A percentile compares a stretch with the other conserved stretches of the same genome.
Conservation (phyloP, 2,888 invertebrate species). For the Cataglyphis cursor region DNA sequence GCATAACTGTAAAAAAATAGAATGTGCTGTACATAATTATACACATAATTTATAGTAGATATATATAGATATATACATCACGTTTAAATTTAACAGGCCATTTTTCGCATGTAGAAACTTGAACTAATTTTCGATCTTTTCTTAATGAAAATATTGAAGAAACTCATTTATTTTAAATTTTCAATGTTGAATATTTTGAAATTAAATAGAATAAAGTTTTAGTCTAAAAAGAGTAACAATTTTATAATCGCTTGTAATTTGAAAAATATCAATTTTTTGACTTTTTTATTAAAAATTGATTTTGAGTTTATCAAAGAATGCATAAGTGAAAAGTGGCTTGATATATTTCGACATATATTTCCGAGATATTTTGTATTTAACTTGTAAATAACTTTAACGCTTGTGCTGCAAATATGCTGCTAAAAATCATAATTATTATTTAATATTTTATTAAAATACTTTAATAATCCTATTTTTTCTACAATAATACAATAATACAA, state of each 20-base stretch:
- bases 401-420: slow-evolving; percentile 8
- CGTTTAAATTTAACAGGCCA: neutral
- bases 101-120: neutral
- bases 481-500: neutral
- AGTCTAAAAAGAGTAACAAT: neutral
- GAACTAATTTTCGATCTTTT: neutral
- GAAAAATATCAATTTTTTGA: neutral
- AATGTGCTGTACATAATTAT: slow-evolving; percentile 26
- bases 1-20: slow-evolving; percentile 26
- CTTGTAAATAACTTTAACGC: slow-evolving; percentile 31
- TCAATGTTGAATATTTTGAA: neutral
- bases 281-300: neutral
- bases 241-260: neutral
- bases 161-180: neutral
- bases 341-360: neutral
- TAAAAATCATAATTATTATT: slow-evolving; percentile 26
- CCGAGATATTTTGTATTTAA: neutral
- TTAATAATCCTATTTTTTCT: neutral
- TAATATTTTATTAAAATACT: slow-evolving; percentile 14
- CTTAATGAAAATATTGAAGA: neutral
- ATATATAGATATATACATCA: neutral
- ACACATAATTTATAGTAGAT: slow-evolving; percentile 5
- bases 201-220: neutral
- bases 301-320: neutral
- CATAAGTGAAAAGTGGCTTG: neutral